Evolutionary conservation across 2,888 invertebrate species (phyloP), one percentile per base, ranked within the genome.

Genomic region (Podabrus alpinus): DNA sequence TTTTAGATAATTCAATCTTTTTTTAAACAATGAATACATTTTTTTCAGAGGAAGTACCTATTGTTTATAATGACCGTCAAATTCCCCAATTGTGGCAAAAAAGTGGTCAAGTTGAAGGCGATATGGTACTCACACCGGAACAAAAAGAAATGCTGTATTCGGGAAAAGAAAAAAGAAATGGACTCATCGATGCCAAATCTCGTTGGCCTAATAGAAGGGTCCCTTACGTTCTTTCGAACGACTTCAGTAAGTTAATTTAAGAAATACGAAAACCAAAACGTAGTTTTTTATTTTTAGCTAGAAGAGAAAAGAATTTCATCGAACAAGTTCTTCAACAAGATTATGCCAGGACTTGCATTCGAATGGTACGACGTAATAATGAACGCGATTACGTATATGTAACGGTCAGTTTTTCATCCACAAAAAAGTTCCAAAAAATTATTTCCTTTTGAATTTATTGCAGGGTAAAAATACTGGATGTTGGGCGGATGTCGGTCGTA

Each of bases 401-500:
- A 1, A 60, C 67, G 13, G 72, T 72, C 15, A 45, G 72, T 24
- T 11, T n/a, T 0, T 7, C 0, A 2, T 1, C 1, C 4, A 1
- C n/a, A 7, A 15, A 19, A 9, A 4, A n/a, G 9, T 15, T 29
- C 13, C 15, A 45, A 5, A 76, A 15, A 45, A 3, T 24, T 15
- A 24, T 5, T n/a, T 45, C 1, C 0, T 45, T 45, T 45, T n/a
- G n/a, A 3, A 7, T n/a, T 7, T 59, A 17, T 66, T 15, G 13
- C 15, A 78, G 73, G 74, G 67, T 3, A 68, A 71, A 25, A 17
- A 73, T 59, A 66, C 62, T 16, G 75, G 78, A 9, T 77, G 78
- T 66, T 79, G 19, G 68, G 72, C 77, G 0, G 69, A 67, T 10
- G 78, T 78, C 24, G 78, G 78, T 3, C 64, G 77, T 3, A 15